Evolutionary conservation across 1,140 invertebrate genomes (phyloP).

Genomic region (Ephestia elutella): DNA sequence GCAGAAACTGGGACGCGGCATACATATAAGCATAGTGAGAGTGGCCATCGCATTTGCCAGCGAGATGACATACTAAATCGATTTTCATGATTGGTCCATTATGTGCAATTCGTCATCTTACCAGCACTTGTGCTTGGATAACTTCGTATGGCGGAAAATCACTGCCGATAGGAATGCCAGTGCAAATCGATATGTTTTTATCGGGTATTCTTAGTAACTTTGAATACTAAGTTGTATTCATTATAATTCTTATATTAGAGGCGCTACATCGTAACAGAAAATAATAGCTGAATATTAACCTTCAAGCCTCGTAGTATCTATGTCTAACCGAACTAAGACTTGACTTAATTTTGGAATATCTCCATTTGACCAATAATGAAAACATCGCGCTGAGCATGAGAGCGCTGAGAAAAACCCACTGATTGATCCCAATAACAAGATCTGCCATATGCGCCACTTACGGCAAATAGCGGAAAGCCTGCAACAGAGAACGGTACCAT

Average conservation of each 20-base stretch:
- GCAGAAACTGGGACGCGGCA: constrained; percentile 27
- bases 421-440: not conserved
- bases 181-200: too few species aligned
- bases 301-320: too few species aligned
- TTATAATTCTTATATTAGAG: too few species aligned
- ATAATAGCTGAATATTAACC: too few species aligned
- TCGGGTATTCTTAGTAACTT: too few species aligned
- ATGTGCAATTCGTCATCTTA: not conserved
- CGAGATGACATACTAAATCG: not conserved
- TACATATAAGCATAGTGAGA: constrained; percentile 13
- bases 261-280: too few species aligned
- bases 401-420: not conserved
- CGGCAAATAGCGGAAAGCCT: not conserved
- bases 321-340: too few species aligned
- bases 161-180: not conserved
- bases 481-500: not conserved
- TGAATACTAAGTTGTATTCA: too few species aligned
- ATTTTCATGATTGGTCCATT: not conserved
- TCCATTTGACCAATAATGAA: too few species aligned
- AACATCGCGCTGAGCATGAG: too few species aligned
- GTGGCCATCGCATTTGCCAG: not conserved
- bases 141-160: not conserved
- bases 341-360: too few species aligned
- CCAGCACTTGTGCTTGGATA: not conserved
- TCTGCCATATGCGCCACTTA: not conserved